These are phyloP conservation scores for Dicranocentrus wangi DNA, from an alignment of 2,888 invertebrate genomes.

Conservation along the genomic window DNA sequence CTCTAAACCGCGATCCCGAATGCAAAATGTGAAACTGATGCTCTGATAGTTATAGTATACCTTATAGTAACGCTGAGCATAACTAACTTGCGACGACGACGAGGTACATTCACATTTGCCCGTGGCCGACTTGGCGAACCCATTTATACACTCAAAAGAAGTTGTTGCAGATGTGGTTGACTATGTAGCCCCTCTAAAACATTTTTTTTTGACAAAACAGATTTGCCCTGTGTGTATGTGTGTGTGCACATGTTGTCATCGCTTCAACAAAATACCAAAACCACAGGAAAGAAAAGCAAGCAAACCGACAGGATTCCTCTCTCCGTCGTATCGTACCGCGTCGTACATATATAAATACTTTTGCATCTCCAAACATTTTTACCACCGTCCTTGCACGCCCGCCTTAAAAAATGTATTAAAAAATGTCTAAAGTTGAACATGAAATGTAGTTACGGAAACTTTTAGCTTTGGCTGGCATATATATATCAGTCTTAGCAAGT, in stretches of 20 bases:
- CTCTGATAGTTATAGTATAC: not conserved
- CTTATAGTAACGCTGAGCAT: not conserved
- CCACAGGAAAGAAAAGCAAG: constrained; percentile 21
- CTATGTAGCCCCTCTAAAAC: too few species aligned
- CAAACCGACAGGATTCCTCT: too few species aligned
- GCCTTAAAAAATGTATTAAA: too few species aligned
- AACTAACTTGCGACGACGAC: not conserved
- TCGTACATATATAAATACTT: too few species aligned
- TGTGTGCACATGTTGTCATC: constrained; percentile 64
- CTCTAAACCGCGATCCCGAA: not conserved
- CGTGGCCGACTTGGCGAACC: constrained; percentile 68
- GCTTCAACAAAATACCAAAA: constrained; percentile 47
- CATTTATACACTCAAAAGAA: constrained; percentile 28
- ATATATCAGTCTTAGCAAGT: too few species aligned
- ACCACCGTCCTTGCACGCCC: too few species aligned
- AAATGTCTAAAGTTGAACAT: too few species aligned
- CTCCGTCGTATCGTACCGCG: too few species aligned
- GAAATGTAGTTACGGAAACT: too few species aligned
- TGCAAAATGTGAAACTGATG: constrained; percentile 1
- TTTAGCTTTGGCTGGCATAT: too few species aligned
- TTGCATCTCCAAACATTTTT: too few species aligned
- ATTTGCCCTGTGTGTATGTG: too few species aligned
- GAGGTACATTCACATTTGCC: constrained; percentile 52
- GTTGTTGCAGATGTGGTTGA: constrained; percentile 39
- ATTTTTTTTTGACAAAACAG: constrained; percentile 49